Evolutionary conservation across 2,888 invertebrate genomes (phyloP).

Genomic region (Lydus trimaculatus): DNA sequence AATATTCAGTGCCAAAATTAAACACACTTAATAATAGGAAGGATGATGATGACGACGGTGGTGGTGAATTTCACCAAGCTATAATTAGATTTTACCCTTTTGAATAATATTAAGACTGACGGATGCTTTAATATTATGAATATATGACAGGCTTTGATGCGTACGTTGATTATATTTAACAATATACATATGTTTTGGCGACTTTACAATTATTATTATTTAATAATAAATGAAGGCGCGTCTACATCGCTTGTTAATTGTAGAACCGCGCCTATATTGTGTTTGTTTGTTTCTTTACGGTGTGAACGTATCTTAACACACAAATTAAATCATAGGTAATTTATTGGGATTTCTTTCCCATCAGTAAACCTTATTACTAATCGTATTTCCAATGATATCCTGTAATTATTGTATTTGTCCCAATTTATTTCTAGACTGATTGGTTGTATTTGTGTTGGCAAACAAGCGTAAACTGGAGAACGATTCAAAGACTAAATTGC

Average conservation of each 20-base stretch:
- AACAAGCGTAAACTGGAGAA: too few relatives aligned
- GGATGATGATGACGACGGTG: background rate
- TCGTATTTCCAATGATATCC: too few relatives aligned
- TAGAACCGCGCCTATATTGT: too few relatives aligned
- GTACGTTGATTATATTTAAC: background rate
- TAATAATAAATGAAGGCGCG: background rate
- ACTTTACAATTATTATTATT: background rate
- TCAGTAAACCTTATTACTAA: too few relatives aligned
- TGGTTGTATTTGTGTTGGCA: too few relatives aligned
- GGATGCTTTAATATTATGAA: background rate
- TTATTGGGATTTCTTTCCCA: too few relatives aligned
- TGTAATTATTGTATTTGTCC: too few relatives aligned
- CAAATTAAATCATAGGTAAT: too few relatives aligned
- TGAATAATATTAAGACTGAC: background rate
- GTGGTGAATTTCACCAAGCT: background rate
- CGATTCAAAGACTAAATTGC: too few relatives aligned
- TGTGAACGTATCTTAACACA: too few relatives aligned
- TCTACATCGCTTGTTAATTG: background rate
- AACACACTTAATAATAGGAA: background rate
- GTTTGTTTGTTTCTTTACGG: too few relatives aligned
- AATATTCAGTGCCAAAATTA: background rate
- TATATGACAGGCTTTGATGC: background rate
- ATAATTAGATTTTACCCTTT: slow-evolving; percentile 5
- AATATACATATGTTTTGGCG: background rate
- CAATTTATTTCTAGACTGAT: too few relatives aligned